These are phyloP conservation scores for Drosophila biarmipes DNA, from an alignment of 1,140 invertebrate species.

Conservation along the genomic window DNA sequence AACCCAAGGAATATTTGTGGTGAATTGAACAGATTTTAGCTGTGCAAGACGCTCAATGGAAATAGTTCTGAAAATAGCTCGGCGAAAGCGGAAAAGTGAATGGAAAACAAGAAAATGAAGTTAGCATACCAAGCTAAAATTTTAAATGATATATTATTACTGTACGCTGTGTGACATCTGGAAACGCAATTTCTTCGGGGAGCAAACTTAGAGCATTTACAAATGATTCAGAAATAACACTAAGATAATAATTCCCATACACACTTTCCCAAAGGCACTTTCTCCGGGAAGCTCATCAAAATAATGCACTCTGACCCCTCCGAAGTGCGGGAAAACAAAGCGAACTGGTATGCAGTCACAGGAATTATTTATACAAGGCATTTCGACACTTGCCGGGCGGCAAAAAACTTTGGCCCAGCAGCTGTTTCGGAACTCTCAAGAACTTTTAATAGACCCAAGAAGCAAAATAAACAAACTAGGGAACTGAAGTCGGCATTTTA, in stretches of 20 bases:
- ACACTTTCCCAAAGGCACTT: not conserved
- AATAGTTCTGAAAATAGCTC: slow-evolving; percentile 42
- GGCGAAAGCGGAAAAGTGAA: slow-evolving; percentile 20
- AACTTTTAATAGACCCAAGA: slow-evolving; percentile 36
- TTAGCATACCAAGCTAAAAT: not conserved
- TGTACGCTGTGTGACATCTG: too few relatives aligned
- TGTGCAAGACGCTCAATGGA: slow-evolving; percentile 42
- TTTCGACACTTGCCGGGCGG: slow-evolving; percentile 16
- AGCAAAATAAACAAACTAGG: slow-evolving; percentile 5
- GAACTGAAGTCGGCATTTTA: not conserved
- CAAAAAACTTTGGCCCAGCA: slow-evolving; percentile 37
- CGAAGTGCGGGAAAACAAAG: not conserved
- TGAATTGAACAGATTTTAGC: slow-evolving; percentile 66
- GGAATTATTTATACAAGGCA: slow-evolving; percentile 37
- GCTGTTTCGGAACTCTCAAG: slow-evolving; percentile 26
- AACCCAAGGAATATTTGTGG: slow-evolving; percentile 39
- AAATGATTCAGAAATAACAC: not conserved
- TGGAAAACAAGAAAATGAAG: slow-evolving; percentile 1
- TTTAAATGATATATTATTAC: not conserved
- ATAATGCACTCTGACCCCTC: slow-evolving; percentile 28
- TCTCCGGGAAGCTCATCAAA: slow-evolving; percentile 25
- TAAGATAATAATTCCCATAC: not conserved
- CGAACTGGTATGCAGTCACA: not conserved
- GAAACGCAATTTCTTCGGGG: too few relatives aligned
- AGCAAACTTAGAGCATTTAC: too few relatives aligned